Evolutionary conservation across 2,113 vertebrate species (phyloP), one percentile per base, ranked within the genome.

Genomic region (Phalacrocorax brasilianus): DNA sequence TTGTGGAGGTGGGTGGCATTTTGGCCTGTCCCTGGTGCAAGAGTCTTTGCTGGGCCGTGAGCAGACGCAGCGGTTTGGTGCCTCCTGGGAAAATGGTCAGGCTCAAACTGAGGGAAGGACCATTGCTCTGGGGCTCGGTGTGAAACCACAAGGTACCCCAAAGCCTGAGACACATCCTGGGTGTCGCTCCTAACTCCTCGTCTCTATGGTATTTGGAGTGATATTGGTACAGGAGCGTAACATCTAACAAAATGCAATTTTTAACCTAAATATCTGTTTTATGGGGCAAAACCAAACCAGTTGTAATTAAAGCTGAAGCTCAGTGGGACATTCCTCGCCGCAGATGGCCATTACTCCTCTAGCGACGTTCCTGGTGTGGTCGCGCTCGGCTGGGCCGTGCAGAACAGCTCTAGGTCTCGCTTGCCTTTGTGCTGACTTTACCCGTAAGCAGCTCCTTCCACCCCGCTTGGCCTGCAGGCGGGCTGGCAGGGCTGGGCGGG

Each of bases 1-100:
- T 78, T 0, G 0, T 8, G 76, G 26, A 32, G 14, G 17, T 7
- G 0, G 2, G 44, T 63, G 63, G 30, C 19, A 4, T 18, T 44
- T 33, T 21, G 38, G 35, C 16, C 42, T n/a, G 77, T 62, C 33
- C n/a, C 33, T 12, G 24, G 42, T 32, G 52, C 52, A 32, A 32
- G 45, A 9, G 38, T 4, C 52, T 50, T 33, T 35, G 30, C 58
- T 62, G 65, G 70, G 13, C 10, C 0, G 0, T 7, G 45, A 38
- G 22, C 32, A 40, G 26, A 2, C 2, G 6, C 32, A 13, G 22
- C 2, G 1, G 3, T 24, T 33, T 38, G n/a, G 19, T 28, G 62
- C 33, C 33, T 73, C 44, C 20, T 6, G 21, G 75, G 42, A 16
- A 52, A 11, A 42, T 4, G 18, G 20, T 35, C 45, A 12, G 70